phyloP scores from a whole-genome alignment of 2,113 vertebrate genomes.

The Miniopterus natalensis region DNA sequence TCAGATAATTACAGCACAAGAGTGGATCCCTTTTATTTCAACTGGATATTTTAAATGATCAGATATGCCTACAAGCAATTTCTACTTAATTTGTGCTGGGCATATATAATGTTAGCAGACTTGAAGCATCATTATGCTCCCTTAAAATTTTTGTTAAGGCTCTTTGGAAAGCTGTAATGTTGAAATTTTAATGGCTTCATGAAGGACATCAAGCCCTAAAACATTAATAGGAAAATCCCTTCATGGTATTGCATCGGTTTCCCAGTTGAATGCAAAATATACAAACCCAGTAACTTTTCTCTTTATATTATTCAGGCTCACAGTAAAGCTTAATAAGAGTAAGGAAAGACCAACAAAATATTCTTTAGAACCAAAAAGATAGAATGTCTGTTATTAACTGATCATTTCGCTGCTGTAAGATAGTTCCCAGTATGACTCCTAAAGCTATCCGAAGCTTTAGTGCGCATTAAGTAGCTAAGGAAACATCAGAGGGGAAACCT shows the following conservation, averaged over 20 bases:
- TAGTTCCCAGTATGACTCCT: not conserved
- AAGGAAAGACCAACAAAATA: not conserved
- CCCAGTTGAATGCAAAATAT: not conserved
- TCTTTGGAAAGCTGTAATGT: slow-evolving; percentile 51
- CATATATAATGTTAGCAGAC: slow-evolving; percentile 56
- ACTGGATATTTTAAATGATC: slow-evolving; percentile 68
- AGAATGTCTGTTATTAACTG: slow-evolving; percentile 12
- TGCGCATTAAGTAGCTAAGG: not conserved
- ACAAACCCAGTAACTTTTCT: slow-evolving; percentile 4
- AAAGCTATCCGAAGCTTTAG: not conserved
- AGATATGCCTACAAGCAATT: slow-evolving; percentile 63
- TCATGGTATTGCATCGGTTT: not conserved
- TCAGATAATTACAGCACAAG: slow-evolving; percentile 47
- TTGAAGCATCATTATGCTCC: slow-evolving; percentile 35
- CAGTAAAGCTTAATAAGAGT: not conserved
- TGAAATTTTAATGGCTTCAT: slow-evolving; percentile 38
- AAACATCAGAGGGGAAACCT: not conserved
- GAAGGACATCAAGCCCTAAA: not conserved
- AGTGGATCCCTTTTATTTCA: slow-evolving; percentile 63
- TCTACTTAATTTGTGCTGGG: slow-evolving; percentile 61
- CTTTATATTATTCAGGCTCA: slow-evolving; percentile 1
- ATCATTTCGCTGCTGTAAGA: not conserved
- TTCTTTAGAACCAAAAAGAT: not conserved
- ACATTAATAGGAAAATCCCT: not conserved
- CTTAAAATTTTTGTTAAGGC: slow-evolving; percentile 51